Evolutionary conservation across 53 echinoderm and acorn worm species (phyloP).

Genomic region (Henricia sp.): DNA sequence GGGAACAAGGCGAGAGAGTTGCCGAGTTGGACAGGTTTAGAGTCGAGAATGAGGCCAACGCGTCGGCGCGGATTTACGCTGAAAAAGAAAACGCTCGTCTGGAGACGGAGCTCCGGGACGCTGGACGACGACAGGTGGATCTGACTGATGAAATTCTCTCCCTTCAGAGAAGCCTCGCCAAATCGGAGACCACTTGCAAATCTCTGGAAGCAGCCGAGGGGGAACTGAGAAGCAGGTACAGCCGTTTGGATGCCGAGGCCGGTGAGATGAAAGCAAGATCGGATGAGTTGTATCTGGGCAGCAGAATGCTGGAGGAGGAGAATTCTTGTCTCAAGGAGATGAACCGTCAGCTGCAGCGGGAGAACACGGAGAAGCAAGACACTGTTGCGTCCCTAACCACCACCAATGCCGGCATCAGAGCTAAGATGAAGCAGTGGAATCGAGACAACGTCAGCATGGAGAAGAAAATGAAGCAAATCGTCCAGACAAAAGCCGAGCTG

Average conservation of each 20-base stretch:
- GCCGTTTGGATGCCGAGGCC: conserved; percentile 61
- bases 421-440: conserved; percentile 72
- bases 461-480: conserved; percentile 68
- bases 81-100: conserved; percentile 61
- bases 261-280: conserved; percentile 40
- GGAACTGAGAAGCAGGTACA: conserved; percentile 46
- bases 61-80: conserved; percentile 51
- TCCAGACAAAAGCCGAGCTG: conserved; percentile 75
- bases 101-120: conserved; percentile 53
- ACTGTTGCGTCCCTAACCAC: conserved; percentile 65
- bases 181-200: conserved; percentile 59
- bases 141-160: conserved; percentile 57
- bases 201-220: conserved; percentile 63
- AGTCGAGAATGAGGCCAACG: conserved; percentile 74
- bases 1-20: conserved; percentile 53
- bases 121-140: conserved; percentile 28
- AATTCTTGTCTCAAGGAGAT: conserved; percentile 50
- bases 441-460: conserved; percentile 71
- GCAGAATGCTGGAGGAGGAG: conserved; percentile 46
- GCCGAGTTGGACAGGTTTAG: conserved; percentile 68
- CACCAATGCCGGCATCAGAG: conserved; percentile 67
- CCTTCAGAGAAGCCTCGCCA: conserved; percentile 36
- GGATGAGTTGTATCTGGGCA: conserved; percentile 57
- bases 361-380: conserved; percentile 68
- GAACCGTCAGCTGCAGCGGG: conserved; percentile 53